Percentiles rank a stretch among this genome's conserved stretches.
Evolutionary conservation across 2,888 invertebrate species (phyloP).

Genomic region (Brenthis daphne): DNA sequence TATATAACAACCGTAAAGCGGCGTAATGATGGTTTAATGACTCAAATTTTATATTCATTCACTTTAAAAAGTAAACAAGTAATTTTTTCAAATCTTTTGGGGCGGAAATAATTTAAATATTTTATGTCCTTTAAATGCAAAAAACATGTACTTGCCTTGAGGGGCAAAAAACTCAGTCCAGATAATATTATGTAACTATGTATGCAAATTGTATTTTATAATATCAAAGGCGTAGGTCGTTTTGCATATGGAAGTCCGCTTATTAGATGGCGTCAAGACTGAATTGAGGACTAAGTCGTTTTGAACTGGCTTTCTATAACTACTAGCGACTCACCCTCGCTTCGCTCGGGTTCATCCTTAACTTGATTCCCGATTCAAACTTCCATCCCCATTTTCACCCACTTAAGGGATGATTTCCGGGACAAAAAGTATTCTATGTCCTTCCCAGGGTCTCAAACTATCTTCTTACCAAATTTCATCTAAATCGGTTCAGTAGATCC

Average conservation of each 20-base stretch:
- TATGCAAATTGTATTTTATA: constrained; percentile 26
- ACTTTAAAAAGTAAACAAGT: constrained; percentile 15
- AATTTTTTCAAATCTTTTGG: background rate
- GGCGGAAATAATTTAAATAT: constrained; percentile 22
- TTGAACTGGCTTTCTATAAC: no score
- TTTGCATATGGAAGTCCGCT: constrained; percentile 23
- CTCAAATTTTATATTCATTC: constrained; percentile 12
- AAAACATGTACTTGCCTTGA: constrained; percentile 12
- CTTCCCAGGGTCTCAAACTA: no score
- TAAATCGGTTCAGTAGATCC: no score
- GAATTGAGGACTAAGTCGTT: background rate
- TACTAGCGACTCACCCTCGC: no score
- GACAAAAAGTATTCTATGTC: no score
- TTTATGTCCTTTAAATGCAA: constrained; percentile 8
- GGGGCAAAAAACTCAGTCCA: constrained; percentile 23
- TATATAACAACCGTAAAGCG: constrained; percentile 22
- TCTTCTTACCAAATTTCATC: no score
- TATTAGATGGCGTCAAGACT: constrained; percentile 4
- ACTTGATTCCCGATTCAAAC: no score
- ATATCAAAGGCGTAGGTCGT: constrained; percentile 7
- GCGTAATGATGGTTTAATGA: constrained; percentile 28
- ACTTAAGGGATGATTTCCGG: no score
- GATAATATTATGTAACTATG: constrained; percentile 24
- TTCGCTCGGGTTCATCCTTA: no score
- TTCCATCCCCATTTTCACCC: no score